These are phyloP conservation scores for Aurelia aurita complex sp. Pacific DNA, from an alignment of 30 jellyfish, hydroid and myxozoan species.

Conservation along the genomic window DNA sequence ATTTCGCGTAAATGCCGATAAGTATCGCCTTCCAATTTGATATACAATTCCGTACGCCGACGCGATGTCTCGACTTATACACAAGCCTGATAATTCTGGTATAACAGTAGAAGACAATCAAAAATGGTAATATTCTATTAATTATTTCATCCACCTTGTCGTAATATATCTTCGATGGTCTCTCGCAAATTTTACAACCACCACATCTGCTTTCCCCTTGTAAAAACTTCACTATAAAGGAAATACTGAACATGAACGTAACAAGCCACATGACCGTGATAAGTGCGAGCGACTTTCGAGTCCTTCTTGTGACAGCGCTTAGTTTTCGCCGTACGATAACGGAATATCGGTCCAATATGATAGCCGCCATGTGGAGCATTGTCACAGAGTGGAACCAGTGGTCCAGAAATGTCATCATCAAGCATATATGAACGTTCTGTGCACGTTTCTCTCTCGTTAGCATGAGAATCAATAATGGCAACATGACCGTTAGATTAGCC, in stretches of 20 bases:
- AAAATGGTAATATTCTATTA: conserved; percentile 24
- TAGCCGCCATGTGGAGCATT: conserved; percentile 59
- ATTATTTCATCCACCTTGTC: conserved; percentile 22
- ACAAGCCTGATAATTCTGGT: conserved; percentile 9
- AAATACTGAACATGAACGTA: conserved; percentile 14
- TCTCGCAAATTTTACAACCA: neutral
- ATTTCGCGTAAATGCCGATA: conserved; percentile 60
- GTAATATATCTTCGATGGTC: conserved; percentile 11
- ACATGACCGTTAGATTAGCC: conserved; percentile 30
- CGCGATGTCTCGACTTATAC: conserved; percentile 37
- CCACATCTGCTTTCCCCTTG: neutral
- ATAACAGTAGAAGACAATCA: conserved; percentile 20
- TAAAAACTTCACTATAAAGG: conserved; percentile 15
- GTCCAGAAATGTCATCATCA: conserved; percentile 14
- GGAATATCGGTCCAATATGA: conserved; percentile 40
- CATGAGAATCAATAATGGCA: conserved; percentile 30
- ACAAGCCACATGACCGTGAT: conserved; percentile 46
- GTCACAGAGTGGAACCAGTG: conserved; percentile 62
- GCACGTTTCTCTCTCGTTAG: neutral
- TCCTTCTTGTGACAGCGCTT: conserved; percentile 27
- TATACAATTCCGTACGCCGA: conserved; percentile 22
- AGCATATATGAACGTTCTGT: conserved; percentile 26
- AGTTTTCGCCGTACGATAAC: conserved; percentile 29
- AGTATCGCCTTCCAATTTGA: conserved; percentile 51
- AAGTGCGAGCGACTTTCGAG: conserved; percentile 30